phyloP scores from a whole-genome alignment of 1,140 invertebrate genomes.

The Anagrus nilaparvatae region DNA sequence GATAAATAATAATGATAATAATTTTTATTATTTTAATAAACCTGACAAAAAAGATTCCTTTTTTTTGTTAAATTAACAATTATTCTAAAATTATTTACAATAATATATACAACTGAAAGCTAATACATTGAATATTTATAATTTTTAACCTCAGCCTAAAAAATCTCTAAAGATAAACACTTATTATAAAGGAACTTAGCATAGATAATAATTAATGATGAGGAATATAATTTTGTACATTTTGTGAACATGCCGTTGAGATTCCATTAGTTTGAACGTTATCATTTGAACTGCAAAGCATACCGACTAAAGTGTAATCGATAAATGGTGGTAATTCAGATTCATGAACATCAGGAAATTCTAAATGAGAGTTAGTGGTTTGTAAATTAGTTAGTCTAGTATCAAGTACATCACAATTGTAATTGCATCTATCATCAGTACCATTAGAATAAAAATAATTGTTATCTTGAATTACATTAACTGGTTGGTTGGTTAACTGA shows the following conservation, averaged over 20 bases:
- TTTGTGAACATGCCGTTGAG: slow-evolving; percentile 19
- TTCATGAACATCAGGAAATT: slow-evolving; percentile 29
- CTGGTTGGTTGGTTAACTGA: too few species aligned
- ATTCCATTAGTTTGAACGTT: slow-evolving; percentile 18
- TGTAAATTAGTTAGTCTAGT: slow-evolving; percentile 27
- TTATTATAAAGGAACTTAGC: slow-evolving; percentile 18
- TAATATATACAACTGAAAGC: neutral
- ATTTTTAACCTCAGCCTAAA: too few species aligned
- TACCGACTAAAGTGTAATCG: slow-evolving; percentile 39
- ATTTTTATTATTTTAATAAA: slow-evolving; percentile 1
- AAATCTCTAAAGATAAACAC: too few species aligned
- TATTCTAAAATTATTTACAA: neutral
- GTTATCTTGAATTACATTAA: too few species aligned
- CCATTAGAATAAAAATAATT: too few species aligned
- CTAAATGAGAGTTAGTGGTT: slow-evolving; percentile 7
- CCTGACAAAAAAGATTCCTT: neutral
- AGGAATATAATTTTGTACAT: slow-evolving; percentile 31
- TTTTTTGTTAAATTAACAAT: slow-evolving; percentile 4
- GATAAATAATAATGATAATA: slow-evolving; percentile 8
- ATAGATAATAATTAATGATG: slow-evolving; percentile 29
- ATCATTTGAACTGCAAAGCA: slow-evolving; percentile 35
- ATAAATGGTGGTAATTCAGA: slow-evolving; percentile 35
- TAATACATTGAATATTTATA: too few species aligned
- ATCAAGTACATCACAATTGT: slow-evolving; percentile 36
- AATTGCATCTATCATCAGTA: slow-evolving; percentile 34